phyloP scores from a whole-genome alignment of 2,888 invertebrate genomes.

The Macropis europaea region DNA sequence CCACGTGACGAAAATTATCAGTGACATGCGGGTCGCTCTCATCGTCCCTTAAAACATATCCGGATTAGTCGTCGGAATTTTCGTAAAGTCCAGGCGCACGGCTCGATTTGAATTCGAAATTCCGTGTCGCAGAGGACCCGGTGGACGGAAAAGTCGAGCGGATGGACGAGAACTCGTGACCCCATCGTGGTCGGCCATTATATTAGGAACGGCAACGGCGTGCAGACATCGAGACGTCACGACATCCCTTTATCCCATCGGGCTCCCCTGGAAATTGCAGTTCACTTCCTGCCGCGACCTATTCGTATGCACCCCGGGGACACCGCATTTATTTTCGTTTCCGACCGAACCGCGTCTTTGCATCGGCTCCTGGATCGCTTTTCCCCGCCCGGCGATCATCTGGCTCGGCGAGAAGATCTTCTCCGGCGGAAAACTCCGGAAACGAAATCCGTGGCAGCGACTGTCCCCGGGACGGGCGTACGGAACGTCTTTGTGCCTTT shows the following conservation, averaged over 20 bases:
- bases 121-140: not conserved
- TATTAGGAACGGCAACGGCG: not conserved
- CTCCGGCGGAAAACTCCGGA: not conserved
- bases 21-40: too few relatives aligned
- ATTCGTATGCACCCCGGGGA: conserved; percentile 19
- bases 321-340: conserved; percentile 34
- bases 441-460: not conserved
- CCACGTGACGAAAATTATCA: too few relatives aligned
- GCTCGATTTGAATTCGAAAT: not conserved
- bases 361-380: not conserved
- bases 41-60: too few relatives aligned
- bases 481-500: not conserved
- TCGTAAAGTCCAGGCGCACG: too few relatives aligned
- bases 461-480: not conserved
- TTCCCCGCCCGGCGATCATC: not conserved
- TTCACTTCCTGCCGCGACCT: not conserved
- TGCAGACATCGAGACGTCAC: not conserved
- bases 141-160: not conserved
- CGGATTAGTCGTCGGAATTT: too few relatives aligned
- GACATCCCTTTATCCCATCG: conserved; percentile 2
- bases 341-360: not conserved
- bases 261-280: conserved; percentile 8
- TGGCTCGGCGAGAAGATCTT: not conserved
- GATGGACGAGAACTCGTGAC: not conserved
- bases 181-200: not conserved